Conservation (phyloP, 2,113 vertebrate species). For the Chaetops frenatus region DNA sequence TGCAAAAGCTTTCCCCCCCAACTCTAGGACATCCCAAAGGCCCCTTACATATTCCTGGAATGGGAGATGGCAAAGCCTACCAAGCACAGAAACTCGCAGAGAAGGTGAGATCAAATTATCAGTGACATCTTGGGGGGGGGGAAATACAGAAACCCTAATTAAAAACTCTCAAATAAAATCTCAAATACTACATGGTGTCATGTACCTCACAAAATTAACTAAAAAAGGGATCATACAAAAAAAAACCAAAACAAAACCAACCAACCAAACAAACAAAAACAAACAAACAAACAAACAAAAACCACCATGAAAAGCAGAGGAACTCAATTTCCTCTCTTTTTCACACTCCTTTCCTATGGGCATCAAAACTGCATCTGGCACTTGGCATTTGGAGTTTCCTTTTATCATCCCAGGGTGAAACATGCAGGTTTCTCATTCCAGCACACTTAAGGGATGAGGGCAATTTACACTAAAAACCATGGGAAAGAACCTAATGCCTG, state of each 20-base stretch:
- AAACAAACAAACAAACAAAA: too few species aligned
- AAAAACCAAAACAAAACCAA: background rate
- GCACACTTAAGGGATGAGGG: background rate
- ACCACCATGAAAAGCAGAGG: background rate
- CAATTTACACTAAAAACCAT: background rate
- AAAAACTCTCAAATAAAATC: background rate
- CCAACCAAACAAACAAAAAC: background rate
- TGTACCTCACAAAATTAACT: background rate
- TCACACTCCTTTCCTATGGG: background rate
- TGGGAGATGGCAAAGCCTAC: background rate
- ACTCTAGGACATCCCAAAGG: background rate
- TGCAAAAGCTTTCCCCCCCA: background rate
- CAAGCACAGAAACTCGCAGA: background rate
- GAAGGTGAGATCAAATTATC: background rate
- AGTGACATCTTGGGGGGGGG: too few species aligned
- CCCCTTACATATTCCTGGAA: background rate
- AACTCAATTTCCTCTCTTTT: background rate
- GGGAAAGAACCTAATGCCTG: background rate
- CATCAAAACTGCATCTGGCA: background rate
- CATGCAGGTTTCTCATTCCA: background rate
- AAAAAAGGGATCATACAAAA: background rate
- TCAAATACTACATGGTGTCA: background rate
- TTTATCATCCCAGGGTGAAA: background rate
- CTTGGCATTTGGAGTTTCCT: background rate
- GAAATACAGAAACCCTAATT: background rate